Evolutionary conservation across 2,113 vertebrate genomes (phyloP).

Genomic region (Cyrtonyx montezumae): DNA sequence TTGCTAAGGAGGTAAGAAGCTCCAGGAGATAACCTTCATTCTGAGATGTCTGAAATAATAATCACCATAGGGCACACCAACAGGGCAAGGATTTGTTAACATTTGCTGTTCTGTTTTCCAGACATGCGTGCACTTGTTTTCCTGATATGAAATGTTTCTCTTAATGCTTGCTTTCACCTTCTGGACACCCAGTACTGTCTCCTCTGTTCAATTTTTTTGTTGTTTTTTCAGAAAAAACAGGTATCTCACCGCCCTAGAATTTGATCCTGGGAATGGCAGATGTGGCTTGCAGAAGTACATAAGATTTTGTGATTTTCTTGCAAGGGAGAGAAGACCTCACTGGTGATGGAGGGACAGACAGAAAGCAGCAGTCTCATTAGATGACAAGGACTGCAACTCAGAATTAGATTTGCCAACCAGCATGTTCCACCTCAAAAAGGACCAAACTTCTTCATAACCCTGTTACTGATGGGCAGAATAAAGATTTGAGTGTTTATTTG

Average conservation of each 20-base stretch:
- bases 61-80: neutral
- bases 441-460: neutral
- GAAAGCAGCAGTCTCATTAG: neutral
- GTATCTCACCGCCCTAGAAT: neutral
- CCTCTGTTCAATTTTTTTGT: neutral
- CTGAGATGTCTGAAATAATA: neutral
- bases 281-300: neutral
- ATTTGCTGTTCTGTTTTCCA: neutral
- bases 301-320: neutral
- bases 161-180: neutral
- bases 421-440: neutral
- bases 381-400: neutral
- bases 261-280: neutral
- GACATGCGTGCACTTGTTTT: neutral
- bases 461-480: neutral
- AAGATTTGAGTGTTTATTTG: neutral
- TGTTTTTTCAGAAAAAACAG: neutral
- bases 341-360: neutral
- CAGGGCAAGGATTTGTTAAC: neutral
- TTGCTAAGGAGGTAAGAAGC: neutral
- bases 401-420: neutral
- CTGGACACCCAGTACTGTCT: neutral
- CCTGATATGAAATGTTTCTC: neutral
- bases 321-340: neutral
- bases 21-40: neutral